phyloP scores from a whole-genome alignment of 23 tunicate genomes.

The Aplidium turbinatum region DNA sequence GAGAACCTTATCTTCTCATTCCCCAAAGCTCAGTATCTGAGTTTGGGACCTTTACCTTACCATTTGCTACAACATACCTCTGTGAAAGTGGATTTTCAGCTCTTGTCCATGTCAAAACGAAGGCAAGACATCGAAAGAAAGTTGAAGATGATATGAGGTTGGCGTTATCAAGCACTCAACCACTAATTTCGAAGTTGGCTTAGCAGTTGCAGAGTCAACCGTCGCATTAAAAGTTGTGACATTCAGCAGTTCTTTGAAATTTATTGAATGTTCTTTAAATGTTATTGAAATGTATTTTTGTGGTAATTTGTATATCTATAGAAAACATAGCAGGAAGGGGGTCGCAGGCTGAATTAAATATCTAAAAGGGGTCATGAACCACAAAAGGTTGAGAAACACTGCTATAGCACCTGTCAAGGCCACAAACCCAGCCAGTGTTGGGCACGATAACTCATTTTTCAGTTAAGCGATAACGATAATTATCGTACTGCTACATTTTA shows the following conservation, averaged over 20 bases:
- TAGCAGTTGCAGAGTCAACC: conserved; percentile 29
- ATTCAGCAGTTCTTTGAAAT: conserved; percentile 12
- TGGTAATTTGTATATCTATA: conserved; percentile 17
- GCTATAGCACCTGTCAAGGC: too few relatives aligned
- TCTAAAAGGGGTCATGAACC: conserved; percentile 33
- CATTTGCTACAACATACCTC: conserved; percentile 37
- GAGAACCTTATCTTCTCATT: too few relatives aligned
- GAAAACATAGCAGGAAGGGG: conserved; percentile 28
- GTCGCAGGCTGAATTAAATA: conserved; percentile 31
- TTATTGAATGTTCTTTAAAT: too few relatives aligned
- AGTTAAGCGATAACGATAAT: too few relatives aligned
- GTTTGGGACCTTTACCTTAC: too few relatives aligned
- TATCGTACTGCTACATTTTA: too few relatives aligned
- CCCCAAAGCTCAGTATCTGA: too few relatives aligned
- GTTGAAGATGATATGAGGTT: conserved; percentile 46
- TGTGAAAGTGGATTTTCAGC: conserved; percentile 47
- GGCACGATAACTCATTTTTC: too few relatives aligned
- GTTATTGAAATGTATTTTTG: conserved; percentile 6
- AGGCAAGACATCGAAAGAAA: conserved; percentile 45
- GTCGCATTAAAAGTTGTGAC: conserved; percentile 35
- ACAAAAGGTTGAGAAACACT: conserved; percentile 34
- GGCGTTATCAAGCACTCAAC: conserved; percentile 51
- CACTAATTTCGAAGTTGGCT: conserved; percentile 44
- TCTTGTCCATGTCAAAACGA: conserved; percentile 50
- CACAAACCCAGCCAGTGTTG: too few relatives aligned